Evolutionary conservation across 2,888 invertebrate species (phyloP).

Genomic region (Stratiomys singularior): DNA sequence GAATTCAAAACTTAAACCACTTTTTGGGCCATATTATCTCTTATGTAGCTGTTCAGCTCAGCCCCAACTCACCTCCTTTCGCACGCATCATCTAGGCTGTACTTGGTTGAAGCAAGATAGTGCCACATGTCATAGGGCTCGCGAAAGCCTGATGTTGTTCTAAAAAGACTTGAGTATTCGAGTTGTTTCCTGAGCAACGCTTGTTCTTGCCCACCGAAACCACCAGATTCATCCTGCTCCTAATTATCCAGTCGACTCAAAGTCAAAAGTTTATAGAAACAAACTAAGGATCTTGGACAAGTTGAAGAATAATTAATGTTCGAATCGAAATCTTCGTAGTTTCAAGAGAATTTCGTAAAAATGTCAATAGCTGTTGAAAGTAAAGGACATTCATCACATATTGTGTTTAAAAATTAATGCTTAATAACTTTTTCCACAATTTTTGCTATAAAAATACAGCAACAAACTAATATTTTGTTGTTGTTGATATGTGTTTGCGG

Average conservation of each 20-base stretch:
- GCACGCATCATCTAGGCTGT: too few species aligned
- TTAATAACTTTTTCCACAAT: too few species aligned
- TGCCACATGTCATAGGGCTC: not conserved
- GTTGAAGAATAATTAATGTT: not conserved
- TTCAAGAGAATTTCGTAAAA: not conserved
- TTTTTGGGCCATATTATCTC: too few species aligned
- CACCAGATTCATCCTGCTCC: not conserved
- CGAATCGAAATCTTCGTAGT: not conserved
- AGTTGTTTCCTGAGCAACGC: not conserved
- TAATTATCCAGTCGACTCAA: not conserved
- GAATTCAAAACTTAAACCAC: too few species aligned
- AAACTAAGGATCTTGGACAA: not conserved
- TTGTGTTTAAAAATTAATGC: not conserved
- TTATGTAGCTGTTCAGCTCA: too few species aligned
- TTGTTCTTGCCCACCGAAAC: not conserved
- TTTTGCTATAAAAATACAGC: too few species aligned
- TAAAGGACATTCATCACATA: not conserved
- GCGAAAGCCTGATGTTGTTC: not conserved
- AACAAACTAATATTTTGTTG: too few species aligned
- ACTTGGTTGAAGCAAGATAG: not conserved
- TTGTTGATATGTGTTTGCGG: too few species aligned
- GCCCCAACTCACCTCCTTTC: too few species aligned
- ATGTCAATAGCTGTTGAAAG: not conserved
- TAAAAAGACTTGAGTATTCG: not conserved
- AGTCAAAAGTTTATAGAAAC: not conserved